Evolutionary conservation across 2,113 vertebrate species (phyloP).

Genomic region (Prunella fulvescens): DNA sequence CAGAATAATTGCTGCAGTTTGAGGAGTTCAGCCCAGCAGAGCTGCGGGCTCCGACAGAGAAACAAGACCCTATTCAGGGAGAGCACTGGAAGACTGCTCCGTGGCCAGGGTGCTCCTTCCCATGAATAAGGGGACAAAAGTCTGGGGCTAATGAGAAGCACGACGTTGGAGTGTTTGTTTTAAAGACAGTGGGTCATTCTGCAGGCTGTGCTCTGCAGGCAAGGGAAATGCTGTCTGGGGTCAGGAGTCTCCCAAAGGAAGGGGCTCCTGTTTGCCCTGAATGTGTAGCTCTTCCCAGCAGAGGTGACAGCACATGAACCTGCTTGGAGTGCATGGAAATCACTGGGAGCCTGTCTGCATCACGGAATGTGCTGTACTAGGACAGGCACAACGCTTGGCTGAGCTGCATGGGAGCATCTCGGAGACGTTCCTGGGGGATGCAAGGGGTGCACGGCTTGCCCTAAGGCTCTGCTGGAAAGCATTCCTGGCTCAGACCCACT

Average conservation of each 20-base stretch:
- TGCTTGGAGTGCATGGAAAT: background rate
- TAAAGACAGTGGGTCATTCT: constrained; percentile 25
- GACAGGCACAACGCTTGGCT: background rate
- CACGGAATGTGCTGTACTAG: background rate
- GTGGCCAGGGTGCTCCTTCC: background rate
- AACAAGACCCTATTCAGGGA: background rate
- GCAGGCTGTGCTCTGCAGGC: background rate
- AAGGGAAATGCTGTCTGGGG: background rate
- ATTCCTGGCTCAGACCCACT: background rate
- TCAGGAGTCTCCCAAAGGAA: constrained; percentile 5
- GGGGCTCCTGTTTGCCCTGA: background rate
- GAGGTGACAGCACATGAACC: background rate
- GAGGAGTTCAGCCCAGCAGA: background rate
- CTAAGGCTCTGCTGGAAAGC: background rate
- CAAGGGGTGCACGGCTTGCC: no score
- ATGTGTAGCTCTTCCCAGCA: background rate
- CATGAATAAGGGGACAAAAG: constrained; percentile 49
- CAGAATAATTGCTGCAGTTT: background rate
- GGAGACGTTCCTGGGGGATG: background rate
- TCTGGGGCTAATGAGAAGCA: background rate
- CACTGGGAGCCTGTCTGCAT: background rate
- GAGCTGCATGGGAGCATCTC: background rate
- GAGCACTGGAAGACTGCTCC: background rate
- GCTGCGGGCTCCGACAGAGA: fast-evolving
- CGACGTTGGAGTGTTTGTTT: constrained; percentile 17